phyloP scores from a whole-genome alignment of 2,113 vertebrate species.

The Meriones unguiculatus region DNA sequence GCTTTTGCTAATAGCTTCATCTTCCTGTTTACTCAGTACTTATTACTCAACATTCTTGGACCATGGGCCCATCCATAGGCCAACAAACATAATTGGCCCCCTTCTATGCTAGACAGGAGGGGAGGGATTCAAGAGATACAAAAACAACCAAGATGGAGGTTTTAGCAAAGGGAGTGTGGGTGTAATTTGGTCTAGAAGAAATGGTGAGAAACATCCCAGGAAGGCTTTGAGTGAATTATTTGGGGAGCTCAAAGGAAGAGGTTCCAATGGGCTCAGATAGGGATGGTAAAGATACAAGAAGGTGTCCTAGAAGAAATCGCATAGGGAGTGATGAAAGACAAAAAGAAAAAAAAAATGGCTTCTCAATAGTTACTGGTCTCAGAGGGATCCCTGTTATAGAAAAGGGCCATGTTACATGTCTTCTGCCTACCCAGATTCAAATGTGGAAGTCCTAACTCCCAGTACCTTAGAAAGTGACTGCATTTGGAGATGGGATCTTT shows the following conservation, averaged over 20 bases:
- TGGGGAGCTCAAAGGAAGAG: neutral
- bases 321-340: neutral
- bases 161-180: rapidly evolving
- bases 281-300: neutral
- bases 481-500: neutral
- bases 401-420: neutral
- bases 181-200: neutral
- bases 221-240: neutral
- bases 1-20: conserved; percentile 1
- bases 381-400: neutral
- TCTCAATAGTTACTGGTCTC: neutral
- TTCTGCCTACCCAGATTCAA: neutral
- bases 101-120: neutral
- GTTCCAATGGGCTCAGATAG: neutral
- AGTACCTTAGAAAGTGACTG: neutral
- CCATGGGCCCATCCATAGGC: neutral
- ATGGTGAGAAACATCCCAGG: neutral
- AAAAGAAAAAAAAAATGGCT: neutral
- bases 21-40: conserved; percentile 58
- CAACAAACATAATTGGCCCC: neutral
- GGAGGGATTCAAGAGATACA: neutral
- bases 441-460: neutral
- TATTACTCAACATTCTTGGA: conserved; percentile 52
- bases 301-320: neutral
- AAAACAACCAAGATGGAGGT: neutral